Evolutionary conservation across 2,113 vertebrate genomes (phyloP), one percentile per base, ranked within the genome.

Genomic region (Climacteris rufus): DNA sequence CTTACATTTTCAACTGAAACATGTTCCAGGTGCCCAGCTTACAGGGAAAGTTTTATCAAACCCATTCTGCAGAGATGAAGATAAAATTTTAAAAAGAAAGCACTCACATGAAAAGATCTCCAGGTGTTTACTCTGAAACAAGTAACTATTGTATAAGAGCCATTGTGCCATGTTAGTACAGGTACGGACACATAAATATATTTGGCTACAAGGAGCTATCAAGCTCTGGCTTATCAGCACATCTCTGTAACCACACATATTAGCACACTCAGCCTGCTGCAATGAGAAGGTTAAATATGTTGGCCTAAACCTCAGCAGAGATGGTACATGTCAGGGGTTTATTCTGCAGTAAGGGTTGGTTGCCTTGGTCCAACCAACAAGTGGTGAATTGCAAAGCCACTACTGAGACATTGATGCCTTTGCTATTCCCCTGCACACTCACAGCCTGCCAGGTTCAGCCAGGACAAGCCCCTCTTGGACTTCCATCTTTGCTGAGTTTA

Each of bases 41-140:
- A 83, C 69, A 88, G 63, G 59, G 35, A 90, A 70, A 64, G 28
- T 94, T 90, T 93, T 96, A 93, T 87, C 95, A 95, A 83, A 52
- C 76, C 72, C 71, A 40, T 89, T 78, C 80, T 68, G 22, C 60
- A 52, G 69, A 81, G 71, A 64, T 70, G 65, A 90, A 81, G 94
- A 94, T 93, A 92, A 88, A 89, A 70, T 40, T 92, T 83, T 61
- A 50, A 88, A 92, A 94, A 82, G 66, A 86, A 95, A 94, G 68
- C 79, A 77, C 83, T 80, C 79, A 18, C 45, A 39, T 63, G 39
- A 72, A 90, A 87, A 70, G 90, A 68, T 21, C 50, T 81, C 69
- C 65, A 63, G 3, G 22, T 89, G 89, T 95, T 97, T 93, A 89
- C 87, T 87, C 80, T 89, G 89, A 83, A 90, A 92, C 80, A 93